Percentiles rank a stretch among this genome's conserved stretches.
These are phyloP conservation scores for Agriopis marginaria DNA, from an alignment of 2,888 invertebrate genomes.

Conservation along the genomic window DNA sequence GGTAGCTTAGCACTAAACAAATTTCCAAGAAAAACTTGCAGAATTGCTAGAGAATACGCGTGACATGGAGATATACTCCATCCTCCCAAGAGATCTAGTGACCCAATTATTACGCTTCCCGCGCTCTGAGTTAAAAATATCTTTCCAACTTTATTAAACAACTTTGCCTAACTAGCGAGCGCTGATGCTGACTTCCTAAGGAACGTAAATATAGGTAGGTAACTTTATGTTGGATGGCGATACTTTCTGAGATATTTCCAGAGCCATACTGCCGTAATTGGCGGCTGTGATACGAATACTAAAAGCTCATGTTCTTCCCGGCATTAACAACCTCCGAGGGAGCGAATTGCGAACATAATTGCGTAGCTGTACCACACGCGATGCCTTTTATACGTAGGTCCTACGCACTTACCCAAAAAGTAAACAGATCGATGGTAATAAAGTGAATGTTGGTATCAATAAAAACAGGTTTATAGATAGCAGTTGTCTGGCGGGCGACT, in stretches of 20 bases:
- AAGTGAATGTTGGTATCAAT: constrained; percentile 23
- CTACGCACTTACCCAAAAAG: not conserved
- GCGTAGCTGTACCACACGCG: constrained; percentile 19
- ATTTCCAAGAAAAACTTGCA: not conserved
- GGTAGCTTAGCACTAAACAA: not conserved
- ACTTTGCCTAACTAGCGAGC: constrained; percentile 27
- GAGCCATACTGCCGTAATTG: constrained; percentile 29
- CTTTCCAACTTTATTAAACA: constrained; percentile 45
- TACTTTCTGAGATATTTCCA: constrained; percentile 24
- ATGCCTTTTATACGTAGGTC: not conserved
- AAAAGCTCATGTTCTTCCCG: constrained; percentile 29
- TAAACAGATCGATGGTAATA: constrained; percentile 30
- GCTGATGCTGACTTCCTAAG: constrained; percentile 17
- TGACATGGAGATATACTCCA: constrained; percentile 41
- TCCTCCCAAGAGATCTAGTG: constrained; percentile 60
- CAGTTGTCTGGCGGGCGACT: constrained; percentile 50
- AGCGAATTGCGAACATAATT: constrained; percentile 30
- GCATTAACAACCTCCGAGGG: constrained; percentile 22
- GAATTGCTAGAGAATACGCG: constrained; percentile 16
- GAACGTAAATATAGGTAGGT: constrained; percentile 15
- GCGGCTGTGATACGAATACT: constrained; percentile 32
- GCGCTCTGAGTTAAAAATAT: constrained; percentile 58
- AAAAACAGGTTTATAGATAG: constrained; percentile 36
- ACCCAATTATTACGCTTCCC: constrained; percentile 69
- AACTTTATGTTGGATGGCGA: constrained; percentile 11